Evolutionary conservation across 2,797 vertebrate genomes (phyloP).

Genomic region (Lophius americanus): DNA sequence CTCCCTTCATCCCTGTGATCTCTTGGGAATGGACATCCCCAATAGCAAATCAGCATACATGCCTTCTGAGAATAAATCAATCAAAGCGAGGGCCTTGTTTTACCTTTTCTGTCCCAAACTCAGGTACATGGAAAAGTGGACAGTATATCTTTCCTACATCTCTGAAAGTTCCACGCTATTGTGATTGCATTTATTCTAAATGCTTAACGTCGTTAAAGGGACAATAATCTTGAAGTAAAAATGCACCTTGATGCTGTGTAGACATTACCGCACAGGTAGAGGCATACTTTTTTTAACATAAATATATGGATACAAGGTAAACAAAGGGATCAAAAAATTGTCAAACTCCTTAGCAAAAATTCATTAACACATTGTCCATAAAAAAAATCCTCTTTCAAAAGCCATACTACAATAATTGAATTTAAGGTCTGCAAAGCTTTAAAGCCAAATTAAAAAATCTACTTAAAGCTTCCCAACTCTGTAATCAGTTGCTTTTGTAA

Average conservation of each 20-base stretch:
- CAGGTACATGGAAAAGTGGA: constrained; percentile 5
- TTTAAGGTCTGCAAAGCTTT: too few relatives aligned
- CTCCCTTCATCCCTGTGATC: constrained; percentile 35
- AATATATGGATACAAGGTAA: too few relatives aligned
- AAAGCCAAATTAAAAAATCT: too few relatives aligned
- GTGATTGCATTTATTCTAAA: too few relatives aligned
- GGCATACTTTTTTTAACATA: too few relatives aligned
- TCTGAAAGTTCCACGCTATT: background rate
- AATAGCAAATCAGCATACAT: constrained; percentile 51
- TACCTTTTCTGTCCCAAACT: constrained; percentile 28
- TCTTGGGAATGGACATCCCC: constrained; percentile 54
- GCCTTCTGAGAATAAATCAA: constrained; percentile 34
- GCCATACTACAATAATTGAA: background rate
- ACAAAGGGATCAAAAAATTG: too few relatives aligned
- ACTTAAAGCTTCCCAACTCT: too few relatives aligned
- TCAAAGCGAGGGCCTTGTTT: constrained; percentile 36
- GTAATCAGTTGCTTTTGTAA: too few relatives aligned
- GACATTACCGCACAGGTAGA: too few relatives aligned
- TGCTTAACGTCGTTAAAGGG: background rate
- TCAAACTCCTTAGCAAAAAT: too few relatives aligned
- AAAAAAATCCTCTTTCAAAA: background rate
- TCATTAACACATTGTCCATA: too few relatives aligned
- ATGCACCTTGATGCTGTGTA: background rate
- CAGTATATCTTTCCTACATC: background rate
- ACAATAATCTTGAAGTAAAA: background rate